Percentiles rank a stretch among this genome's conserved stretches.
These are phyloP conservation scores for Salmo trutta DNA, from an alignment of 2,797 vertebrate species.

Conservation along the genomic window DNA sequence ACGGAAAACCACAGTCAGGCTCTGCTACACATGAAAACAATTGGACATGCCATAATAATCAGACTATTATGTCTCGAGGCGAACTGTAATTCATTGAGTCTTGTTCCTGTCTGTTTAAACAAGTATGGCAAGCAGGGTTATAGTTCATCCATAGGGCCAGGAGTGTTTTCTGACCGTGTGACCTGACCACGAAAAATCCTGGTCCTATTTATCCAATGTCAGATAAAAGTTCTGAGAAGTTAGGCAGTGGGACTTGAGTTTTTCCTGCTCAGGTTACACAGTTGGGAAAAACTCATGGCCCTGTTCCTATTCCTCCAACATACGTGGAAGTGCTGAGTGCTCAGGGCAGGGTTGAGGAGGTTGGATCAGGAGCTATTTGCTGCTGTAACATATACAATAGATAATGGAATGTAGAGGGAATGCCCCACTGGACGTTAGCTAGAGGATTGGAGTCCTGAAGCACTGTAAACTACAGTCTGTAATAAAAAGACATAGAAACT, in stretches of 20 bases:
- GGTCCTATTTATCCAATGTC: neutral
- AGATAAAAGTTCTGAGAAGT: neutral
- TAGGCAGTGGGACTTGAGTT: neutral
- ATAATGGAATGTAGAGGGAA: constrained; percentile 7
- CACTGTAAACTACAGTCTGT: neutral
- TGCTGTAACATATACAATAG: neutral
- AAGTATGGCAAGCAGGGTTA: neutral
- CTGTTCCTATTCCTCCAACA: neutral
- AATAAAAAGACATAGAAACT: neutral
- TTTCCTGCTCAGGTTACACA: no score
- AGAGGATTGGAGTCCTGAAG: neutral
- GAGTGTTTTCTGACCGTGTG: neutral
- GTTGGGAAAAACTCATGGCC: neutral
- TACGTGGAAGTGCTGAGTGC: neutral
- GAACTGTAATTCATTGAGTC: neutral
- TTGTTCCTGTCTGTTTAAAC: neutral
- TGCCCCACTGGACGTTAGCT: neutral
- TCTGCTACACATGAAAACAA: neutral
- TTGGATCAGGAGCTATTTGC: neutral
- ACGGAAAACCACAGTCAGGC: neutral
- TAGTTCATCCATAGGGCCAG: neutral
- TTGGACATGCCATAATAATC: neutral
- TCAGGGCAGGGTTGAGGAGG: neutral
- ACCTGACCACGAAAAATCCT: neutral
- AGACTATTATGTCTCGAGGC: neutral